Percentiles rank a stretch among this genome's conserved stretches.
These are phyloP conservation scores for Zosterops japonicus DNA, from an alignment of 2,113 vertebrate genomes.

Conservation along the genomic window DNA sequence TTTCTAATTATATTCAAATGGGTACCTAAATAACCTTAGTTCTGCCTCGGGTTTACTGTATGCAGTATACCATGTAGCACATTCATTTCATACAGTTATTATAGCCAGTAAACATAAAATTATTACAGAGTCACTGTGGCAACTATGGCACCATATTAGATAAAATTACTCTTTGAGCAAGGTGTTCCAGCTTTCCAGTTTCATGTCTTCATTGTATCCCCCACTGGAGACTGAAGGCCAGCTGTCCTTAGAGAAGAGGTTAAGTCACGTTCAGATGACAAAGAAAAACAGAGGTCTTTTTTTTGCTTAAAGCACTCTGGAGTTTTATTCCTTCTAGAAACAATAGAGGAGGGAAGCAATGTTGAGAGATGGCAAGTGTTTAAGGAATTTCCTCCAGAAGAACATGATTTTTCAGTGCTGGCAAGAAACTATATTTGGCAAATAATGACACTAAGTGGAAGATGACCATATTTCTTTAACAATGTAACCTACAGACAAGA, in stretches of 20 bases:
- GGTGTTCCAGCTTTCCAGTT: background rate
- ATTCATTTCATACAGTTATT: background rate
- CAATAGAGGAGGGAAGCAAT: background rate
- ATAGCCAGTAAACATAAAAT: conserved; percentile 28
- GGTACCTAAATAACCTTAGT: conserved; percentile 16
- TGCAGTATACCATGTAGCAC: background rate
- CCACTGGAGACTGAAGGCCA: background rate
- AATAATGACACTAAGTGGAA: conserved; percentile 31
- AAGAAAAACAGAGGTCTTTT: background rate
- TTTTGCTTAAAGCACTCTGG: conserved; percentile 22
- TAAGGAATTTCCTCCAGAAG: conserved; percentile 45
- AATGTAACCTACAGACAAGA: conserved; percentile 19
- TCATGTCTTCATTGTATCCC: background rate
- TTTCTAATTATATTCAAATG: background rate
- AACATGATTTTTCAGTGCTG: conserved; percentile 54
- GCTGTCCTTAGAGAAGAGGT: conserved; percentile 22
- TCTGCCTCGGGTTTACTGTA: conserved; percentile 4
- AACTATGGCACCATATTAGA: background rate
- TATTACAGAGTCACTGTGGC: background rate
- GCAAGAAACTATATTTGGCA: conserved; percentile 25
- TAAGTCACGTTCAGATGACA: conserved; percentile 21
- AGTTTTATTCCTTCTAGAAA: conserved; percentile 51
- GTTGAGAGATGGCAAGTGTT: conserved; percentile 47
- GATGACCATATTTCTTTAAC: conserved; percentile 22
- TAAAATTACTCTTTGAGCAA: background rate